Conservation (phyloP, 2,797 vertebrate species). For the Champsocephalus esox region DNA sequence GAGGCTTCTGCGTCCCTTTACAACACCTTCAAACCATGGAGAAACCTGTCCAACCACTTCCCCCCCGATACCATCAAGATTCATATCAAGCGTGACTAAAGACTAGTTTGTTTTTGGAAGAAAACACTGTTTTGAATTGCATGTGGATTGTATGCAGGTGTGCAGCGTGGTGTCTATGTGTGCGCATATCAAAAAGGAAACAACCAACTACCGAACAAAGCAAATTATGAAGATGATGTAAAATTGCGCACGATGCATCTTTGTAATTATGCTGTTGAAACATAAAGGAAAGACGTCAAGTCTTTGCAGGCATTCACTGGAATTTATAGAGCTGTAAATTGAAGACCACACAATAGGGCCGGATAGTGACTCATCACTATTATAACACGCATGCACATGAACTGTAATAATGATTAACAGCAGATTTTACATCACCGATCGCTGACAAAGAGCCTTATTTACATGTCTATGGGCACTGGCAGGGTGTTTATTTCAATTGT, state of each 20-base stretch:
- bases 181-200: constrained; percentile 8
- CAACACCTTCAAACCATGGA: constrained; percentile 27
- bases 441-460: constrained; percentile 13
- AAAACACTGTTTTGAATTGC: constrained; percentile 41
- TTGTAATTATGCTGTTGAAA: constrained; percentile 5
- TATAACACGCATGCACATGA: constrained; percentile 6
- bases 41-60: constrained; percentile 64
- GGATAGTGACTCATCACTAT: constrained; percentile 49
- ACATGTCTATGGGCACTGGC: background rate
- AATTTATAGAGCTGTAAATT: constrained; percentile 59
- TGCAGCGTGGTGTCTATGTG: background rate
- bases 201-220: background rate
- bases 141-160: constrained; percentile 9
- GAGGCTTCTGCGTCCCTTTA: constrained; percentile 32
- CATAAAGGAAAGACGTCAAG: constrained; percentile 18
- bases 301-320: constrained; percentile 44
- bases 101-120: constrained; percentile 36
- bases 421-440: constrained; percentile 15
- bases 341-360: constrained; percentile 46
- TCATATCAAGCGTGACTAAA: constrained; percentile 26
- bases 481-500: background rate
- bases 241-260: constrained; percentile 6
- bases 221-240: constrained; percentile 7
- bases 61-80: constrained; percentile 39
- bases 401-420: constrained; percentile 28